Conservation (phyloP, 2,797 vertebrate genomes). For the Heterohyrax brucei region DNA sequence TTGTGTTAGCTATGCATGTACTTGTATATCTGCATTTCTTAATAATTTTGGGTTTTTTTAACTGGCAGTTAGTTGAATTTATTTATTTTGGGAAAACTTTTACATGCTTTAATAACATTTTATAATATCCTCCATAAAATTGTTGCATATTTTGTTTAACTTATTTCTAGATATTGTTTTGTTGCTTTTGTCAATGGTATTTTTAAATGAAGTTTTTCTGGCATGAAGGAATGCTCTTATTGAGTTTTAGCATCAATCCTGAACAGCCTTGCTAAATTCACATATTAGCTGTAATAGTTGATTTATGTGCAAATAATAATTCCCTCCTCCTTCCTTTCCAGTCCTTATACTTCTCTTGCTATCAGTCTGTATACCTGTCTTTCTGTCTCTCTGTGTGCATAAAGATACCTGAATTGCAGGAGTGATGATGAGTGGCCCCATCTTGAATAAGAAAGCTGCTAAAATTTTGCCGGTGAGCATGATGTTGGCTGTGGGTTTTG, state of each 20-base stretch:
- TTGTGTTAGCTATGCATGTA: neutral
- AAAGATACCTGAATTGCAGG: neutral
- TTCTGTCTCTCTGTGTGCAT: neutral
- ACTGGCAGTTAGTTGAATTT: conserved; percentile 11
- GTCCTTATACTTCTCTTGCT: neutral
- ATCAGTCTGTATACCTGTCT: neutral
- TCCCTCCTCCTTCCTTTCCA: neutral
- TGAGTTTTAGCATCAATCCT: neutral
- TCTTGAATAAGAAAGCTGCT: neutral
- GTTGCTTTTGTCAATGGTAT: conserved; percentile 6
- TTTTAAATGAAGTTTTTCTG: conserved; percentile 20
- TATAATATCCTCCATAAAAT: neutral
- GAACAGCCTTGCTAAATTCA: neutral
- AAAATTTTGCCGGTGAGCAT: neutral
- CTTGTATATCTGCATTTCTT: neutral
- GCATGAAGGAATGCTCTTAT: neutral
- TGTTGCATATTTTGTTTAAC: neutral
- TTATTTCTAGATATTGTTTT: neutral
- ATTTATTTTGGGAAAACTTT: neutral
- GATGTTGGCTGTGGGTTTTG: neutral
- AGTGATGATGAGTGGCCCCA: too few species aligned
- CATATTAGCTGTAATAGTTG: neutral
- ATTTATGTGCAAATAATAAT: neutral
- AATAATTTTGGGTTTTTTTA: neutral
- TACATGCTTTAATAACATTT: conserved; percentile 16